Conservation (phyloP, 2,113 vertebrate genomes). For the Emydura subglobosa region DNA sequence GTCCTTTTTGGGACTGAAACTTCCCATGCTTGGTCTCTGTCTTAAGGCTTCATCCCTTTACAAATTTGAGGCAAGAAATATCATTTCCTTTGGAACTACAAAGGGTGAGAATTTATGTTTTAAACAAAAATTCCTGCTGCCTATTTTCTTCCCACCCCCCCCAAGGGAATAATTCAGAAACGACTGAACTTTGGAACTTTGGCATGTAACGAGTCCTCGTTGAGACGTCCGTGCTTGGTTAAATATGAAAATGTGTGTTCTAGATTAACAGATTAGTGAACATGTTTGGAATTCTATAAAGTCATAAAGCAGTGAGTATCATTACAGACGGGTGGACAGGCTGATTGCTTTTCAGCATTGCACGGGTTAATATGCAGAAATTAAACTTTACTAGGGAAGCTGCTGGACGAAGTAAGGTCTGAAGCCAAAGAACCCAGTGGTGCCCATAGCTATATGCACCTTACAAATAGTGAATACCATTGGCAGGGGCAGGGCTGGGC, state of each 20-base stretch:
- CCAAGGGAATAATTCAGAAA: background rate
- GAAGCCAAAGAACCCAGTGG: background rate
- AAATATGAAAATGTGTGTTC: background rate
- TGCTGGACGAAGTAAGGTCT: background rate
- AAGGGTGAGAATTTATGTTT: background rate
- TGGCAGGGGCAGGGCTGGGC: no score
- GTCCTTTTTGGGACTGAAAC: background rate
- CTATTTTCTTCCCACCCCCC: fast-evolving
- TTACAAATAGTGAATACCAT: no score
- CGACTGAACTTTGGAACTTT: background rate
- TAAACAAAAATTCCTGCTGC: background rate
- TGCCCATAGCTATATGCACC: no score
- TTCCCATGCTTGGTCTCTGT: background rate
- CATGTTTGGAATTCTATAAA: background rate
- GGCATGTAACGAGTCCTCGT: background rate
- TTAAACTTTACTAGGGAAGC: background rate
- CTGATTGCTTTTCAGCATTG: background rate
- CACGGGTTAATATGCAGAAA: background rate
- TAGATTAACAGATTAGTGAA: background rate
- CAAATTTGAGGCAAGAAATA: background rate
- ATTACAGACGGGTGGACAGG: background rate
- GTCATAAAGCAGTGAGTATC: background rate
- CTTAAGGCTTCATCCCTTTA: background rate
- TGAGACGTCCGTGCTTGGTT: background rate
- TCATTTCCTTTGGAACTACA: background rate